Evolutionary conservation across 2,888 invertebrate species (phyloP).

Genomic region (Drosophila neotestacea): DNA sequence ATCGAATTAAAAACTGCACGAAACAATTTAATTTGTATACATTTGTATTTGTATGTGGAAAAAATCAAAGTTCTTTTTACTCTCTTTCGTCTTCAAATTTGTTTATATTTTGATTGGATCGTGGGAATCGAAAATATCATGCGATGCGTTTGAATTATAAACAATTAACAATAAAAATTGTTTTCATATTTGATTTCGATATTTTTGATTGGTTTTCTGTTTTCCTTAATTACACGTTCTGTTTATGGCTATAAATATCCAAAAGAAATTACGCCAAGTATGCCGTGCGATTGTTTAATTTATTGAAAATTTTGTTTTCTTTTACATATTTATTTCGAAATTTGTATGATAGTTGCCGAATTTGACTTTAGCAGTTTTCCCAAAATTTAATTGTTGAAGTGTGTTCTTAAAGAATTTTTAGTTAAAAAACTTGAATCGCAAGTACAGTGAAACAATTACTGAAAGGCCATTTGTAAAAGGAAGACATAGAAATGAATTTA

Average conservation of each 20-base stretch:
- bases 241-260: slow-evolving; percentile 42
- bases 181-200: slow-evolving; percentile 46
- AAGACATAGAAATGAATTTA: slow-evolving; percentile 68
- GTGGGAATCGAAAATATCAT: slow-evolving; percentile 38
- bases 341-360: not conserved
- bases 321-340: not conserved
- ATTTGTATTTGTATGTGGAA: no score
- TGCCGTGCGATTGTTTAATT: not conserved
- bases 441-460: slow-evolving; percentile 44
- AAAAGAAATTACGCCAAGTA: slow-evolving; percentile 19
- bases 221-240: slow-evolving; percentile 53
- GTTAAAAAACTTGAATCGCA: slow-evolving; percentile 41
- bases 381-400: slow-evolving; percentile 58
- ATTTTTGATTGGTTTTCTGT: slow-evolving; percentile 35
- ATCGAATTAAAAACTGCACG: slow-evolving; percentile 10
- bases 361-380: not conserved
- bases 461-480: not conserved
- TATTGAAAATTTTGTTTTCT: not conserved
- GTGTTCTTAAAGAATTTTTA: not conserved
- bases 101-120: slow-evolving; percentile 42
- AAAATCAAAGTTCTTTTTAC: not conserved
- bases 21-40: slow-evolving; percentile 12
- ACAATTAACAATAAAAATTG: slow-evolving; percentile 46
- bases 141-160: slow-evolving; percentile 48
- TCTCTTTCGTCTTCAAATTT: slow-evolving; percentile 2